Evolutionary conservation across 1,140 invertebrate species (phyloP), one percentile per base, ranked within the genome.

Genomic region (Leguminivora glycinivorella): DNA sequence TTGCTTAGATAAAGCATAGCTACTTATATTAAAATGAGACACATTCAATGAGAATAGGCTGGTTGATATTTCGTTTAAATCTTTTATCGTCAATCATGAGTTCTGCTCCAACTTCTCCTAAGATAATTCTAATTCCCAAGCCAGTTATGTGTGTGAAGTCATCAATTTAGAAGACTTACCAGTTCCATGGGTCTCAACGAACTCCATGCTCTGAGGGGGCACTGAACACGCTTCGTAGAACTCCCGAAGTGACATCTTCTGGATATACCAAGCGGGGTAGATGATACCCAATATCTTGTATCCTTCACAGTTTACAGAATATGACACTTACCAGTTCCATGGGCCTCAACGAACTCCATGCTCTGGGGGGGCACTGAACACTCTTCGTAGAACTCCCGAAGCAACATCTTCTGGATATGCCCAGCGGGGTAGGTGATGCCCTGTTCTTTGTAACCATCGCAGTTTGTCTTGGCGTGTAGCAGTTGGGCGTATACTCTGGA

Each of bases 351-450:
- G 82, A 95, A 99, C 26, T 94, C 94, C 12, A 99, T 88, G 4
- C 84, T 87, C 1, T 84, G 92, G 0, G 97, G 97, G 67, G 95
- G 92, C 2, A 99, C 80, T 26, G 94, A 93, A 74, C 96, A 95
- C 79, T 98, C 97, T n/a, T 94, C 88, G 83, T 99, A 99, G 76
- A 98, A 96, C 80, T 98, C 96, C 22, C 93, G 87, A 0, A 99
- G 87, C 0, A 99, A 91, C 66, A 93, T 89, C 72, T 95, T 94
- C 88, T 99, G 98, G 67, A 96, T 93, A 19, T 94, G 92, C 26
- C 96, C 96, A 1, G 96, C 97, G 0, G 98, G 98, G 83, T 97
- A 99, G 0, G 97, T 98, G 71, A 99, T 98, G 14, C 96, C 96
- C 83, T 96, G 95, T 29, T 95, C 94, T 85, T 98, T 98, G 87